Percentiles rank a stretch among this genome's conserved stretches.
Conservation (phyloP, 2,113 vertebrate species). For the Muntiacus muntjak region DNA sequence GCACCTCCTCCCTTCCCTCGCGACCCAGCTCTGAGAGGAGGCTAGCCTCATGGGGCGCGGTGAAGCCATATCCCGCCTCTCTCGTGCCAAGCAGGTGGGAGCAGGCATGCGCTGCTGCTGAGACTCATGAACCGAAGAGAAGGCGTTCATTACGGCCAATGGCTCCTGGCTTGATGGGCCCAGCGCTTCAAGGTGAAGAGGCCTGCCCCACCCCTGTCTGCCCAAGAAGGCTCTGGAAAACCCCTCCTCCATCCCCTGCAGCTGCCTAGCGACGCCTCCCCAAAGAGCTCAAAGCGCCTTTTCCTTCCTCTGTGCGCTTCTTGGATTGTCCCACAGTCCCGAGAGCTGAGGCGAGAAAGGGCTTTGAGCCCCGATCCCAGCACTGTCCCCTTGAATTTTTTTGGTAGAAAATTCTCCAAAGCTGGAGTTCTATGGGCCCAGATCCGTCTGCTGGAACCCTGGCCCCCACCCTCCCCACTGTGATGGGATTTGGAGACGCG, state of each 20-base stretch:
- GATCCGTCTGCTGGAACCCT: neutral
- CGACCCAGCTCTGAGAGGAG: neutral
- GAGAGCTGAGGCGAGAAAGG: neutral
- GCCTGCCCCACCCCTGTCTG: too few species aligned
- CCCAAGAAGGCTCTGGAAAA: neutral
- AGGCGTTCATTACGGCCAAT: neutral
- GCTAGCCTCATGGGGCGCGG: fast-evolving
- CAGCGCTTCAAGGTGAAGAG: neutral
- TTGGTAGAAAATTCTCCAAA: neutral
- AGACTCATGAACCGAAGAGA: neutral
- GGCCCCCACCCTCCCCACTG: too few species aligned
- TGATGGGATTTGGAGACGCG: neutral
- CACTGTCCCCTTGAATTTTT: neutral
- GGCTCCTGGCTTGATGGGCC: neutral
- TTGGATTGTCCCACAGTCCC: fast-evolving
- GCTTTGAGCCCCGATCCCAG: fast-evolving
- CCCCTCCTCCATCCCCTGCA: fast-evolving
- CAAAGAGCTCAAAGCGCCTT: neutral
- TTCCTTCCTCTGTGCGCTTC: fast-evolving
- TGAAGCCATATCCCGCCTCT: neutral
- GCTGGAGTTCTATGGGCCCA: neutral
- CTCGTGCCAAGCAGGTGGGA: neutral
- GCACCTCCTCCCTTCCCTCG: too few species aligned
- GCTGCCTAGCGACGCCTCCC: fast-evolving
- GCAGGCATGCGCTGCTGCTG: fast-evolving